These are phyloP conservation scores for Seriola aureovittata DNA, from an alignment of 2,113 vertebrate genomes.

Conservation along the genomic window DNA sequence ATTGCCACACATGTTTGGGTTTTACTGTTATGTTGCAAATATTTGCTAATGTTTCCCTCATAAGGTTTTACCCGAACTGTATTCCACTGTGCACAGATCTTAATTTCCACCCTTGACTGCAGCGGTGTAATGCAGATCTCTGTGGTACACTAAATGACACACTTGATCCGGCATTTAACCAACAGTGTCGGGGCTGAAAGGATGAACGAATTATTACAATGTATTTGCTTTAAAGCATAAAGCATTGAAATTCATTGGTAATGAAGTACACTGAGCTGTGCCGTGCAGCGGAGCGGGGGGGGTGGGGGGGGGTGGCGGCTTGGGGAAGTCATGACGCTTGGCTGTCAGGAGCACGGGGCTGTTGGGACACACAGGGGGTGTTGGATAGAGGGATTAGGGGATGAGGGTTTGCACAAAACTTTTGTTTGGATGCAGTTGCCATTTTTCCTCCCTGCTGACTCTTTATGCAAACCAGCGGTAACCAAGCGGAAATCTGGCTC, in stretches of 20 bases:
- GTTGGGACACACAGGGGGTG: slow-evolving; percentile 33
- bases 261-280: slow-evolving; percentile 64
- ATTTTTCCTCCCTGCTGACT: slow-evolving; percentile 59
- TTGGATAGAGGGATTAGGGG: slow-evolving; percentile 42
- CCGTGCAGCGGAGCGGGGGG: slow-evolving; percentile 37
- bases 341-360: slow-evolving; percentile 42
- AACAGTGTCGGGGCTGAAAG: slow-evolving; percentile 30
- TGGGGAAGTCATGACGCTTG: slow-evolving; percentile 38
- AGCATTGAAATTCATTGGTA: slow-evolving; percentile 63
- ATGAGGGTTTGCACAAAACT: slow-evolving; percentile 44
- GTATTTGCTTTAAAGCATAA: slow-evolving; percentile 58
- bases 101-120: slow-evolving; percentile 20
- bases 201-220: slow-evolving; percentile 53
- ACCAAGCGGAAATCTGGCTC: slow-evolving; percentile 55
- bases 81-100: slow-evolving; percentile 10
- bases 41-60: neutral
- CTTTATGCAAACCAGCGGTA: slow-evolving; percentile 72
- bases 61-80: neutral
- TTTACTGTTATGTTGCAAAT: slow-evolving; percentile 6
- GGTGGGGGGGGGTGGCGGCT: too few relatives aligned
- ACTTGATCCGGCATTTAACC: slow-evolving; percentile 59
- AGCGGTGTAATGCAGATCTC: slow-evolving; percentile 12
- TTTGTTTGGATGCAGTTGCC: slow-evolving; percentile 55
- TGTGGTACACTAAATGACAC: slow-evolving; percentile 47
- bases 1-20: neutral